Base-by-base conservation (phyloP, 2,113 vertebrate species). In the Psittacara wagleri region DNA sequence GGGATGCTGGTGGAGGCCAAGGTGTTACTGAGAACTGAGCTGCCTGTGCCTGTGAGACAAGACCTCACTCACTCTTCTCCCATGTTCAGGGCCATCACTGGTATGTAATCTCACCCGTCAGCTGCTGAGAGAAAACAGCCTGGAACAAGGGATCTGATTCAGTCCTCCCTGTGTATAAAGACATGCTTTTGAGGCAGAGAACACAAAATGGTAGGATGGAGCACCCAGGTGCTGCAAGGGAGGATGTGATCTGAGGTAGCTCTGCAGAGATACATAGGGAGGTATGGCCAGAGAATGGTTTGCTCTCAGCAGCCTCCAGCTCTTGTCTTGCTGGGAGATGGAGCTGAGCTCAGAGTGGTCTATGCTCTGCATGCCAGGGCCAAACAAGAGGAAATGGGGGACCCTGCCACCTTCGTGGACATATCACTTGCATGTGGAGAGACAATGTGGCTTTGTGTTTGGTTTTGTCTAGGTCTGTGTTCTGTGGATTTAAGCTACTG, bases 371-470 rank as follows among this genome's bases (percentile, higher is more conserved):
- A 13, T 2, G 2, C 44, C 41, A 54, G 55, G 6, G 24, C 22
- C 73, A 48, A 81, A 41, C 0, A 8, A 63, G 8, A 15, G 16
- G 46, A 84, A 63, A 46, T 0, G 4, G 57, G 31, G 37, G 27
- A 8, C 10, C 2, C 5, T 4, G 2, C 12, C 3, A 8, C 29
- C 18, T 84, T 28, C 11, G 27, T 22, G 49, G 68, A 66, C 37
- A 9, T 20, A 29, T 20, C 29, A 13, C 2, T 5, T 16, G n/a
- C 4, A 0, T 5, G 18, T 20, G 55, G 68, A 83, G 88, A 61
- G 19, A 20, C 1, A 2, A 0, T 1, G 17, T 35, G 15, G 13
- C 23, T 33, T 61, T 11, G 2, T 11, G 13, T 43, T 69, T 57
- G 16, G 7, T 79, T 75, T 63, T 41, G 17, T 18, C 7, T 7